Percentiles rank a stretch among this genome's conserved stretches.
Conservation (phyloP, 1,140 invertebrate species). For the Penaeus vannamei region DNA sequence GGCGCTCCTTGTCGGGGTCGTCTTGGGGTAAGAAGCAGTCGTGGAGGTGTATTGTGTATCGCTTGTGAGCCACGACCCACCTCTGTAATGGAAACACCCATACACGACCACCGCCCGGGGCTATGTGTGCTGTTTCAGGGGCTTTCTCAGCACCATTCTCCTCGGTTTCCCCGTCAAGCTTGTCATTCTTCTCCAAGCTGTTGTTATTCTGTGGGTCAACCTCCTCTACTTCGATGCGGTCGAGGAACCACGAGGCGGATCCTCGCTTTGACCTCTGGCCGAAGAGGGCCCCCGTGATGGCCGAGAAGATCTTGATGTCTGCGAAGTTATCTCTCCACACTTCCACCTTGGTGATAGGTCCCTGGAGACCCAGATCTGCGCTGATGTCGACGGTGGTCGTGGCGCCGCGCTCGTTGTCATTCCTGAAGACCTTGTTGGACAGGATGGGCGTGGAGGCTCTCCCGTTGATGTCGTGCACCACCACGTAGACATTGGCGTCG, state of each 20-base stretch:
- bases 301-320: constrained; percentile 14
- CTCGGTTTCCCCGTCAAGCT: too few species aligned
- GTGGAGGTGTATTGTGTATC: constrained; percentile 72
- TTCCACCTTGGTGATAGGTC: constrained; percentile 62
- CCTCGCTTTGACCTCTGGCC: constrained; percentile 59
- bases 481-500: constrained; percentile 70
- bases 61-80: constrained; percentile 72
- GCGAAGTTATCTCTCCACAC: constrained; percentile 68
- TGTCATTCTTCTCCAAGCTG: neutral
- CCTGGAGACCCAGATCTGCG: constrained; percentile 38
- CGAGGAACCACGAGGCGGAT: constrained; percentile 68
- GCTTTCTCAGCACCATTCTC: neutral
- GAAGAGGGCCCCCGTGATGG: neutral
- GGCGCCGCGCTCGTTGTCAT: constrained; percentile 71
- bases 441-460: constrained; percentile 65
- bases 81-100: constrained; percentile 73
- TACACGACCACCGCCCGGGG: constrained; percentile 22
- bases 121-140: constrained; percentile 19
- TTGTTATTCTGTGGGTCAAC: constrained; percentile 7
- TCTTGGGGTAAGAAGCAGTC: constrained; percentile 73
- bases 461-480: constrained; percentile 70
- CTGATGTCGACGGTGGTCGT: constrained; percentile 67
- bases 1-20: constrained; percentile 71
- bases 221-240: constrained; percentile 67
- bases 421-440: constrained; percentile 70